These are phyloP conservation scores for Pampusana beccarii DNA, from an alignment of 2,113 vertebrate species.

Conservation along the genomic window DNA sequence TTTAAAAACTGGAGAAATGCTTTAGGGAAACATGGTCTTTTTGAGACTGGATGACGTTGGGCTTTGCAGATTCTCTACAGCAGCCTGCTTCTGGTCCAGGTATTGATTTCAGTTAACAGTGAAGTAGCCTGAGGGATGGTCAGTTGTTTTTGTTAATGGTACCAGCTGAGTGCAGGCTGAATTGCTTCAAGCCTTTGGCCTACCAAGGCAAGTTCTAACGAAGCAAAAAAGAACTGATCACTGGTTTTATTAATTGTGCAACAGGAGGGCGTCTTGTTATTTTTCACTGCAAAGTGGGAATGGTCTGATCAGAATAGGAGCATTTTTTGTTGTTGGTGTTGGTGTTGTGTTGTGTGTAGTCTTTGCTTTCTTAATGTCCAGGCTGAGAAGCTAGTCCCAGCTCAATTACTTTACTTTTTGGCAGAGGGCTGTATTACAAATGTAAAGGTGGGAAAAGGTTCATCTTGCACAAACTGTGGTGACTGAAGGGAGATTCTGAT, in stretches of 20 bases:
- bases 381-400: not conserved
- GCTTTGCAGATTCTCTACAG: not conserved
- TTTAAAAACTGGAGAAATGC: not conserved
- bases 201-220: not conserved
- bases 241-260: not conserved
- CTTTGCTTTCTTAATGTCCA: not conserved
- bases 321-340: not conserved
- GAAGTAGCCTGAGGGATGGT: slow-evolving; percentile 2
- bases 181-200: not conserved
- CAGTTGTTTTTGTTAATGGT: slow-evolving; percentile 30
- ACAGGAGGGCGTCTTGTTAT: not conserved
- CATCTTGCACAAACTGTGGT: not conserved
- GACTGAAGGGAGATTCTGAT: not conserved
- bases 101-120: slow-evolving; percentile 40
- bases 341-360: not conserved
- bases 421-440: not conserved
- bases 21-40: not conserved
- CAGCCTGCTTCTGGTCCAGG: not conserved
- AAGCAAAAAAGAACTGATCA: not conserved
- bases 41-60: not conserved
- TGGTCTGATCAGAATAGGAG: not conserved
- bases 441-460: not conserved
- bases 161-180: not conserved
- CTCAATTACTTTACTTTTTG: not conserved
- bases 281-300: not conserved